Evolutionary conservation across 2,888 invertebrate species (phyloP).

Genomic region (Psococerastis gibbosa): DNA sequence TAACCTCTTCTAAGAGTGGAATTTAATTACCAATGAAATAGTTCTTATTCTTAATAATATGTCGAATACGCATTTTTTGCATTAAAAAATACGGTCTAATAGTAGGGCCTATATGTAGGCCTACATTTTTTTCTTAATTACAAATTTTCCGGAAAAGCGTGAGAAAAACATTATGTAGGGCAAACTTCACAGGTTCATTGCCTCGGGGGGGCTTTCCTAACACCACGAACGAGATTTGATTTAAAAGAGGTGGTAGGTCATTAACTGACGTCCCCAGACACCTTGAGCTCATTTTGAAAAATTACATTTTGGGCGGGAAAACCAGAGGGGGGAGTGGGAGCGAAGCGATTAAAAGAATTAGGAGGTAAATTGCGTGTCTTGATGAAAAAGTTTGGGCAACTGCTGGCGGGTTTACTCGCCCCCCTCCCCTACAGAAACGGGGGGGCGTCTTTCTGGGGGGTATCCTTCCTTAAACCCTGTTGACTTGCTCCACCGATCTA

Average conservation of each 20-base stretch:
- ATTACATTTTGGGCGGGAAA: background rate
- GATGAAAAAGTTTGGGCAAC: background rate
- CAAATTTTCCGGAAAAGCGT: constrained; percentile 5
- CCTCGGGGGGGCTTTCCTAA: too few species aligned
- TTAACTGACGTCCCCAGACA: background rate
- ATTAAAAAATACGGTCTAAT: too few species aligned
- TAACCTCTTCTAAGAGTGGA: too few species aligned
- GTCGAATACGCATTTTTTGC: too few species aligned
- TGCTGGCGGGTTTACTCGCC: background rate
- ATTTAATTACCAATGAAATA: too few species aligned
- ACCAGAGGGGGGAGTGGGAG: background rate
- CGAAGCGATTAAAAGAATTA: background rate
- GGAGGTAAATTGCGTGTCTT: background rate
- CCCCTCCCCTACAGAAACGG: background rate
- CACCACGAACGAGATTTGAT: too few species aligned
- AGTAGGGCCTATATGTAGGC: too few species aligned
- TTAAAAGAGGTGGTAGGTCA: background rate
- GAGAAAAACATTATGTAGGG: background rate
- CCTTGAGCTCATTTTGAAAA: background rate
- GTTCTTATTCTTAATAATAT: too few species aligned
- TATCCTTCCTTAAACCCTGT: too few species aligned
- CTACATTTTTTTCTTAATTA: too few species aligned
- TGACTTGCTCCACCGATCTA: too few species aligned
- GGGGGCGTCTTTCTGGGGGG: background rate
- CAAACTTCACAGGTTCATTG: too few species aligned